Conservation (phyloP, 2,113 vertebrate genomes). For the Erythrolamprus reginae region DNA sequence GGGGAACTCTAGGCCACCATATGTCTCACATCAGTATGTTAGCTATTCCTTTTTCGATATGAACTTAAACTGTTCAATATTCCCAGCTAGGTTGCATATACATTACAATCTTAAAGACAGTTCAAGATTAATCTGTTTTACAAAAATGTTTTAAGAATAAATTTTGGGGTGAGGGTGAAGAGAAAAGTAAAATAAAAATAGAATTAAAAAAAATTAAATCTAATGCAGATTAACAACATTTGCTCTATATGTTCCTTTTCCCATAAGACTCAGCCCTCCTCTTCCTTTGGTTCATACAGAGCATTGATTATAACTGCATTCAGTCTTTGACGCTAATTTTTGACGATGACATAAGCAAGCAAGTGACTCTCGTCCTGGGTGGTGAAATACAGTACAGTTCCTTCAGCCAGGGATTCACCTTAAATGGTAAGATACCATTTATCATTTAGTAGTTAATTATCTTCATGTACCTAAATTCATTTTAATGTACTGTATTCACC, state of each 20-base stretch:
- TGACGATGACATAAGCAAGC: constrained; percentile 86
- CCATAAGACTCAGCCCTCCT: constrained; percentile 20
- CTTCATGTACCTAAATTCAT: background rate
- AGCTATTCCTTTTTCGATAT: background rate
- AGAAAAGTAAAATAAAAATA: background rate
- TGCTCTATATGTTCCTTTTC: background rate
- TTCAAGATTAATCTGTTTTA: background rate
- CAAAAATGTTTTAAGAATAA: background rate
- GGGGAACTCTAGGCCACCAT: background rate
- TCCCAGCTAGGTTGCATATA: background rate
- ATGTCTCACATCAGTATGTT: background rate
- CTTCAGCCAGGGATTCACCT: constrained; percentile 72
- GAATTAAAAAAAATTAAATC: background rate
- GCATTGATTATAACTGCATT: constrained; percentile 85
- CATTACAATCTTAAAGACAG: background rate
- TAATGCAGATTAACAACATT: background rate
- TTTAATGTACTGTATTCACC: background rate
- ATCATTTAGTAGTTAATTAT: background rate
- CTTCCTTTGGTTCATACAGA: constrained; percentile 55
- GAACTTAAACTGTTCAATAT: background rate
- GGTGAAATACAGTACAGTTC: constrained; percentile 84
- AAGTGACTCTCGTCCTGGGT: constrained; percentile 86
- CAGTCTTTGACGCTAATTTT: constrained; percentile 91
- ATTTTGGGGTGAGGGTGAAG: background rate
- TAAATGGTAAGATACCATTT: constrained; percentile 77